These are phyloP conservation scores for Leptinotarsa haldemani DNA, from an alignment of 2,888 invertebrate genomes.

Conservation along the genomic window DNA sequence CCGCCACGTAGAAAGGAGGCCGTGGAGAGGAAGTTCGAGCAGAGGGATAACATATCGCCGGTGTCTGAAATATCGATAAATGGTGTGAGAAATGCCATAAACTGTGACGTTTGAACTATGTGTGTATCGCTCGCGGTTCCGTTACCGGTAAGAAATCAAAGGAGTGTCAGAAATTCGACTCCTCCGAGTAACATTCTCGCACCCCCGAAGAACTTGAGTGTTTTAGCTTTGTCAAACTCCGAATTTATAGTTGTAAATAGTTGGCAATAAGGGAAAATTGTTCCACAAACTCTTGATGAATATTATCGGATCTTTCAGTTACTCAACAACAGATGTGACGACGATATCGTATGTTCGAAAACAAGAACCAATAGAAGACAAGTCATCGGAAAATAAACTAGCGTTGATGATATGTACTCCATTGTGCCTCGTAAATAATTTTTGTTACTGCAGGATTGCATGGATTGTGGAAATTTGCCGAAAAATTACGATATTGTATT, in stretches of 20 bases:
- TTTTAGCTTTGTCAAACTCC: conserved; percentile 28
- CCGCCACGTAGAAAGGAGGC: neutral
- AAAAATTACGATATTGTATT: no score
- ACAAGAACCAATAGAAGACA: no score
- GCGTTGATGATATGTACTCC: no score
- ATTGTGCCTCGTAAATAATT: no score
- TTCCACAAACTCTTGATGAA: neutral
- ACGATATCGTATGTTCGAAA: no score
- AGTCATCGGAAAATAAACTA: no score
- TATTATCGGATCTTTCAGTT: neutral
- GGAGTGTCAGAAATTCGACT: conserved; percentile 52
- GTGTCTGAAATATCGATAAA: conserved; percentile 42
- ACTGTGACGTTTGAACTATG: conserved; percentile 49
- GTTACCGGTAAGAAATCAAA: conserved; percentile 58
- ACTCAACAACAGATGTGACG: neutral
- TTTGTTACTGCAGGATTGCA: no score
- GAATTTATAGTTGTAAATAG: conserved; percentile 32
- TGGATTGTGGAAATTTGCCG: no score
- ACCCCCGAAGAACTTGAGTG: conserved; percentile 30
- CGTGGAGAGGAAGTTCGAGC: conserved; percentile 8
- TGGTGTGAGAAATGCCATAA: conserved; percentile 55
- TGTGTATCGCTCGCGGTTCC: conserved; percentile 44
- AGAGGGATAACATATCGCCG: conserved; percentile 20
- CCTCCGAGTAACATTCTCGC: conserved; percentile 47
- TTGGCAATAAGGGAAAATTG: conserved; percentile 24